Base-by-base conservation (phyloP, 2,113 vertebrate species). In the Apistogramma diplotaenia region DNA sequence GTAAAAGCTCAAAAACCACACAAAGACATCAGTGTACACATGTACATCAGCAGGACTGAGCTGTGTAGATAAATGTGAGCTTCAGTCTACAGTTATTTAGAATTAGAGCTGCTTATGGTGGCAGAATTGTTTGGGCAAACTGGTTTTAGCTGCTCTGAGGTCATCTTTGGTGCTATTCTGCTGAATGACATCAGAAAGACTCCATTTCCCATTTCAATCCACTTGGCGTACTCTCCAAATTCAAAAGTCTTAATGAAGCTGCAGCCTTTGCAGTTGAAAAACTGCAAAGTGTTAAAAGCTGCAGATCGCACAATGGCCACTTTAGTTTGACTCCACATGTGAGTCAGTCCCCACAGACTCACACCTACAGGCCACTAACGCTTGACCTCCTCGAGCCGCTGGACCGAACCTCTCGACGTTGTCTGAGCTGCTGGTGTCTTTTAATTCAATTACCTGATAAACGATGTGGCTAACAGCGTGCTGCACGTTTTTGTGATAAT, bases 1-100 rank as follows among this genome's bases (percentile, higher is more conserved):
- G 72, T 23, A 53, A 43, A 74, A 12, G n/a, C 21, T 67, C 53
- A 37, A 18, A 54, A 72, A 85, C 53, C 83, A 83, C 76, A 84
- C 82, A 53, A 59, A 71, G 59, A 70, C 54, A 5, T 37, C 54
- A 13, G 37, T 59, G 40, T 37, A 6, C 16, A 56, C 21, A 60
- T 29, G 49, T 49, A 15, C 73, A 75, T 75, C 56, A 76, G 23
- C 33, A 54, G 19, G 3, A 9, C 15, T 16, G 37, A 27, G 73
- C 40, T 33, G 21, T 25, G 23, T 11, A 55, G 21, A n/a, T 53
- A 73, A 40, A 70, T 49, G 23, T 49, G 40, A 67, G 23, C 62
- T 49, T 67, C 16, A 49, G 40, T 67, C 49, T 67, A 0, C 23
- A 4, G 16, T 16, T 49, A 49, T 70, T 27, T 46, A 29, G 40